These are phyloP conservation scores for Alligator mississippiensis DNA, from an alignment of 2,113 vertebrate genomes.

Conservation along the genomic window DNA sequence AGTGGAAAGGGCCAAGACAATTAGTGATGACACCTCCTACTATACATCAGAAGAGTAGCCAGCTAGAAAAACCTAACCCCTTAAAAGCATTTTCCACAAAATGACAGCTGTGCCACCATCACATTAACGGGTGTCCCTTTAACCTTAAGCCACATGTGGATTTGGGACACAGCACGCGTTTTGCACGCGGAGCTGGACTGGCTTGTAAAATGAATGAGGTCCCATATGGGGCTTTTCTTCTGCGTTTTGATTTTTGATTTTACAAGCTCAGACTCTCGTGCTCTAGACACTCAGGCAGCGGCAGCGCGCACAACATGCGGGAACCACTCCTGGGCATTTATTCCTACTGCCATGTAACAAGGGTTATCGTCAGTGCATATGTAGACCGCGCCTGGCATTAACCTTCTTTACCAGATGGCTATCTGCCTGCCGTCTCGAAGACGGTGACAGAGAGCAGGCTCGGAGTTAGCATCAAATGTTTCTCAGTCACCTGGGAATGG, in stretches of 20 bases:
- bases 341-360: neutral
- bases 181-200: rapidly evolving
- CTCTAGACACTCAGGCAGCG: neutral
- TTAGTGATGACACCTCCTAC: neutral
- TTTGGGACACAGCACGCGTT: neutral
- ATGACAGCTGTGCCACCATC: neutral
- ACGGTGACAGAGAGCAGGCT: conserved; percentile 24
- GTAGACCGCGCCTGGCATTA: conserved; percentile 70
- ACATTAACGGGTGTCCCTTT: rapidly evolving
- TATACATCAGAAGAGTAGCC: neutral
- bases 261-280: neutral
- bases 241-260: neutral
- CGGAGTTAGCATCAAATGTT: conserved; percentile 39
- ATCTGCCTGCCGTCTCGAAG: conserved; percentile 58
- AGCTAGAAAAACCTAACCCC: rapidly evolving
- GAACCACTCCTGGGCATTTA: neutral
- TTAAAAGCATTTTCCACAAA: neutral
- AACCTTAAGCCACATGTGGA: rapidly evolving
- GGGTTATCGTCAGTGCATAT: conserved; percentile 53
- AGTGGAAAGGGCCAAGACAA: neutral
- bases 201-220: neutral
- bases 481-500: conserved; percentile 53
- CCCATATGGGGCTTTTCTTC: neutral
- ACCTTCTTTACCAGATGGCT: conserved; percentile 63
- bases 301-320: neutral